Percentiles rank a stretch among this genome's conserved stretches.
Evolutionary conservation across 2,113 vertebrate genomes (phyloP).

Genomic region (Mormoops blainvillei): DNA sequence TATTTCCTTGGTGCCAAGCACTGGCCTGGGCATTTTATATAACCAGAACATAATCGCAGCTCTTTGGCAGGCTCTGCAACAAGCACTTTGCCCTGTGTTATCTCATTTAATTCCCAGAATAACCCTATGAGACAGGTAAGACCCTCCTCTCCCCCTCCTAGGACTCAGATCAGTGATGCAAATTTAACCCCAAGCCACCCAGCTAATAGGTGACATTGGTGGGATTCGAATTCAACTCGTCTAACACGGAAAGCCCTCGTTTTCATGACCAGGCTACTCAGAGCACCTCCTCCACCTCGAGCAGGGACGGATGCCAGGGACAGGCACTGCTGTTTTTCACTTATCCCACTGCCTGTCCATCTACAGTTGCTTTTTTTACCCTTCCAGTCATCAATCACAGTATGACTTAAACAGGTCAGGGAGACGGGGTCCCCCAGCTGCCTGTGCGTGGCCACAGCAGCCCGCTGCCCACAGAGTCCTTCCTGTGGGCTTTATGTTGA

Average conservation of each 20-base stretch:
- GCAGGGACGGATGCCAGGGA: slow-evolving; percentile 13
- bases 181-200: background rate
- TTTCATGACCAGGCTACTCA: background rate
- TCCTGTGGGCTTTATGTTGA: slow-evolving; percentile 22
- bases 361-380: slow-evolving; percentile 30
- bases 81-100: background rate
- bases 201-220: too few relatives aligned
- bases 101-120: background rate
- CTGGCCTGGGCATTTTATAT: background rate
- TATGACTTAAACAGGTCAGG: slow-evolving; percentile 52
- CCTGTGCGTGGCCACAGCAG: slow-evolving; percentile 44
- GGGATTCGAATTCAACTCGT: background rate
- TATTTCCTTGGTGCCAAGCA: background rate
- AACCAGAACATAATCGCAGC: background rate
- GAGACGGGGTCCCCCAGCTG: slow-evolving; percentile 30
- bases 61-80: background rate
- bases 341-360: slow-evolving; percentile 52
- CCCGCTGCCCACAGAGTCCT: slow-evolving; percentile 12
- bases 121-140: background rate
- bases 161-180: background rate
- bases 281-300: background rate
- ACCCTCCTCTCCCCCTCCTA: background rate
- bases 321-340: slow-evolving; percentile 48
- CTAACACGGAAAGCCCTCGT: background rate
- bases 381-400: slow-evolving; percentile 70